Conservation (phyloP, 92 coral and sea anemone species). For the Parazoanthus swiftii region DNA sequence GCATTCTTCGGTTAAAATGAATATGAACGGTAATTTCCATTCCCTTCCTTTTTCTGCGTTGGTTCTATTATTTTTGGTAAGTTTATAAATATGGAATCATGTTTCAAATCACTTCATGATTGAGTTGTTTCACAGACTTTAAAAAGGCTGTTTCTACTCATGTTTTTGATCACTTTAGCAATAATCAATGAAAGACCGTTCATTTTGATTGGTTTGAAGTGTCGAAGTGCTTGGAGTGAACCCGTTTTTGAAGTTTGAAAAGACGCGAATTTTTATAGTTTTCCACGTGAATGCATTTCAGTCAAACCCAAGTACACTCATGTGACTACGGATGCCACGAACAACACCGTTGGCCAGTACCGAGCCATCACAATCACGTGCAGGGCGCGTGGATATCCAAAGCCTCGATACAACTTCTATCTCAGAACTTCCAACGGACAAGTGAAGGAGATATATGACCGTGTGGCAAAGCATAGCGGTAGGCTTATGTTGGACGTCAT, state of each 20-base stretch:
- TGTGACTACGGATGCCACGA: conserved; percentile 59
- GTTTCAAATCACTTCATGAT: too few relatives aligned
- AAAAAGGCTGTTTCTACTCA: too few relatives aligned
- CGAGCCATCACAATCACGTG: conserved; percentile 70
- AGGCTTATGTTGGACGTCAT: conserved; percentile 52
- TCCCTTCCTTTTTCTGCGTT: neutral
- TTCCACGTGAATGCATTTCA: conserved; percentile 26
- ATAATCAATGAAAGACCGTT: neutral
- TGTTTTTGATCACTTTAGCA: neutral
- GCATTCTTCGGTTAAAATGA: neutral
- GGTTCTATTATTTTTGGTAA: too few relatives aligned
- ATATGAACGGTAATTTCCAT: neutral
- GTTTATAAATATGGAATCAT: too few relatives aligned
- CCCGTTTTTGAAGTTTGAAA: neutral
- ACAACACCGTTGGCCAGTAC: conserved; percentile 65
- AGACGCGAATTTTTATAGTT: neutral
- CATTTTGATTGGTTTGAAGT: neutral
- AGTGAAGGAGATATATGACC: conserved; percentile 37
- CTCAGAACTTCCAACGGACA: conserved; percentile 37
- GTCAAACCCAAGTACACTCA: conserved; percentile 75
- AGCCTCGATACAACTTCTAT: conserved; percentile 71
- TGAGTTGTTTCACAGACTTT: neutral
- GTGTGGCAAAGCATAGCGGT: conserved; percentile 64
- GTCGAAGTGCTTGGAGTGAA: neutral
- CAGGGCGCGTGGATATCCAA: conserved; percentile 74